Evolutionary conservation across 1,140 invertebrate species (phyloP), one percentile per base, ranked within the genome.

Genomic region (Sarcophaga bullata): DNA sequence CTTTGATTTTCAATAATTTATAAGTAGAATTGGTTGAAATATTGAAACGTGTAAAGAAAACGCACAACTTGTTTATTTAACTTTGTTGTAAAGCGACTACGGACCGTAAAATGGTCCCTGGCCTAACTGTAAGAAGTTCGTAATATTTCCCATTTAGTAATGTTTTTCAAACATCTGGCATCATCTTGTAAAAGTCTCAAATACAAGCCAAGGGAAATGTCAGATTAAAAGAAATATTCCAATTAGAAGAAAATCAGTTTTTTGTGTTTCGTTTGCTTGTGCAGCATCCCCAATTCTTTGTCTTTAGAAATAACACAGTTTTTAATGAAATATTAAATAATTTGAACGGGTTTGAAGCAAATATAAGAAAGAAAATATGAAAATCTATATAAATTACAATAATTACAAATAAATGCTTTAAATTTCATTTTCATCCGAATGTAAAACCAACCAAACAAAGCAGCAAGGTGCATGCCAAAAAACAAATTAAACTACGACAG

Each of bases 231-330:
- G 17, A 68, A 68, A 68, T 19, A 68, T 25, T n/a, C 62, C 62
- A 68, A 68, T 4, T 10, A 68, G 17, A 37, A 68, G 17, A 68
- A 68, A 68, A 68, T 19, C 19, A 19, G 17, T 17, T 68, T 68
- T 68, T 68, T 68, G 62, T 19, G 19, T 68, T 68, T 25, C 62
- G n/a, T 68, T 68, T 68, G 19, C 15, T 8, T 17, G 62, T 68
- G 62, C 62, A 68, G 62, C 62, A 68, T 68, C 62, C 17, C 62
- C n/a, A 68, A 76, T 76, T 76, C 25, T 76, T n/a, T 76, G 17
- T 76, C 17, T 15, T n/a, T 76, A 48, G n/a, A 48, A 37, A 37
- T 37, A 37, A 37, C 25, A 4, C 25, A 37, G 25, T 37, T 37
- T 37, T 37, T 37, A 37, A 37, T 37, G 25, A 37, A 37, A 37